phyloP scores from a whole-genome alignment of 2,888 invertebrate genomes.

The Tipula vernalis region DNA sequence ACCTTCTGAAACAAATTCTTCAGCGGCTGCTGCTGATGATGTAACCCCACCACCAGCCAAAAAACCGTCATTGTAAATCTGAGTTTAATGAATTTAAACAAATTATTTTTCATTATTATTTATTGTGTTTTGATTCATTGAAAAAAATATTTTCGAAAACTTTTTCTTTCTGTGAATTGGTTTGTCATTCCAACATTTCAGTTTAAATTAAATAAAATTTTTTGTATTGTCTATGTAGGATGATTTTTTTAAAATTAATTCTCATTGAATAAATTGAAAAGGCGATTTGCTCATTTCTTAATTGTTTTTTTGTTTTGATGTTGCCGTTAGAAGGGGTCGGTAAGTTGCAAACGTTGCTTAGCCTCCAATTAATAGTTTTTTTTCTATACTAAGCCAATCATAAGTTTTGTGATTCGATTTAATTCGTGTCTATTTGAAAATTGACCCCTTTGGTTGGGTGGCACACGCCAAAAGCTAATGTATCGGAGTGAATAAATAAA shows the following conservation, averaged over 20 bases:
- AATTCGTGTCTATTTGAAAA: too few relatives aligned
- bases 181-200: background rate
- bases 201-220: background rate
- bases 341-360: too few relatives aligned
- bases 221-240: background rate
- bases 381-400: too few relatives aligned
- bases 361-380: too few relatives aligned
- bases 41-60: background rate
- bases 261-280: too few relatives aligned
- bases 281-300: too few relatives aligned
- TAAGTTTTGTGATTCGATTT: too few relatives aligned
- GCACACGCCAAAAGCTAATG: too few relatives aligned
- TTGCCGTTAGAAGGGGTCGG: too few relatives aligned
- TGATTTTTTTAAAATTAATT: background rate
- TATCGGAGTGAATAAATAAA: too few relatives aligned
- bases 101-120: background rate
- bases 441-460: too few relatives aligned
- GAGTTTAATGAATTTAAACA: background rate
- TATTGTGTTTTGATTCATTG: background rate
- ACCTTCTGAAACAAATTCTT: constrained; percentile 26
- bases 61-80: background rate
- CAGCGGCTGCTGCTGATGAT: constrained; percentile 26
- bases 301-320: too few relatives aligned
- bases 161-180: background rate
- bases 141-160: background rate